phyloP scores from a whole-genome alignment of 2,797 vertebrate genomes.

The Sternarchorhynchus goeldii region DNA sequence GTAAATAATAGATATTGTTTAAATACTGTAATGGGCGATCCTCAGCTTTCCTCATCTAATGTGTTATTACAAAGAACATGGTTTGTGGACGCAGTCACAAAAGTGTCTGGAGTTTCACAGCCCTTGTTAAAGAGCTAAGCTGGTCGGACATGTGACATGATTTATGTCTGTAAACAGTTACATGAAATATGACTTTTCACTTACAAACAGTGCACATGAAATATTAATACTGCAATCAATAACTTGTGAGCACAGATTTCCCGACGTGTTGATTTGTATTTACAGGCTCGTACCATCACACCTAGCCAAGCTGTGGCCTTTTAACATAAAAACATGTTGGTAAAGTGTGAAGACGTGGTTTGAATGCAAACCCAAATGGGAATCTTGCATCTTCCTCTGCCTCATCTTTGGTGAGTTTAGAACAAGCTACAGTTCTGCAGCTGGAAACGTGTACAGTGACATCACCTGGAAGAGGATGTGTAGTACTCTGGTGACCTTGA shows the following conservation, averaged over 20 bases:
- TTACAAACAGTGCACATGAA: not conserved
- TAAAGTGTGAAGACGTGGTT: not conserved
- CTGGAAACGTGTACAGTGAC: not conserved
- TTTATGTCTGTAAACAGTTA: slow-evolving; percentile 6
- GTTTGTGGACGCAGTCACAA: slow-evolving; percentile 18
- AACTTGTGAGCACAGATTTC: not conserved
- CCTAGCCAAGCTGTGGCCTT: not conserved
- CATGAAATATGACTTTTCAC: not conserved
- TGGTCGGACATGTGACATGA: not conserved
- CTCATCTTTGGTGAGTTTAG: slow-evolving; percentile 1
- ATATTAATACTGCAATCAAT: not conserved
- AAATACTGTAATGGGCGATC: slow-evolving; percentile 33
- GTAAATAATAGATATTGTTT: slow-evolving; percentile 42
- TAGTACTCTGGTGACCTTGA: not conserved
- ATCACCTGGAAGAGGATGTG: not conserved
- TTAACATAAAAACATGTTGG: not conserved
- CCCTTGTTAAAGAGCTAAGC: slow-evolving; percentile 1
- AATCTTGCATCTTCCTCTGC: not conserved
- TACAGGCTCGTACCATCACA: not conserved
- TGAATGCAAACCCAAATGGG: not conserved
- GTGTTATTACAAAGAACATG: slow-evolving; percentile 30
- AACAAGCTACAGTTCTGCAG: not conserved
- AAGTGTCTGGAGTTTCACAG: slow-evolving; percentile 8
- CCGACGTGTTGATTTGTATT: not conserved
- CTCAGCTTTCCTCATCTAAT: slow-evolving; percentile 33